Conservation (phyloP, 1,140 invertebrate genomes). For the Reticulitermes speratus region DNA sequence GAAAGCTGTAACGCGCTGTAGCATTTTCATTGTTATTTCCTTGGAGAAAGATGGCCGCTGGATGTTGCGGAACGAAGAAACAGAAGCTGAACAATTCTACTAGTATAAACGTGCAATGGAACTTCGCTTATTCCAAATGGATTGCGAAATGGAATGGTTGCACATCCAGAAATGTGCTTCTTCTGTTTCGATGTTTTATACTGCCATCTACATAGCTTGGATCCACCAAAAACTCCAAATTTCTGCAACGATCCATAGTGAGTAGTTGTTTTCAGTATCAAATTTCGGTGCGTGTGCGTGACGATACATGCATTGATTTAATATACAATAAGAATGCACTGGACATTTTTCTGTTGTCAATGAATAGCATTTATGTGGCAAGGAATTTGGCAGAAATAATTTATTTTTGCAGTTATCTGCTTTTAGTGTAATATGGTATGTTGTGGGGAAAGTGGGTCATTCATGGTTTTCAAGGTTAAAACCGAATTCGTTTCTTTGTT, state of each 20-base stretch:
- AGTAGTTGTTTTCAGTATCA: slow-evolving; percentile 52
- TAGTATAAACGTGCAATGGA: slow-evolving; percentile 53
- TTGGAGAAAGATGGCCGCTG: slow-evolving; percentile 67
- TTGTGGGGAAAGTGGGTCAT: slow-evolving; percentile 23
- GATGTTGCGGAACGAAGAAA: slow-evolving; percentile 86
- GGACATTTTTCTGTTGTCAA: neutral
- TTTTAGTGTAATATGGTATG: neutral
- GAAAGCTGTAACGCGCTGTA: slow-evolving; percentile 17
- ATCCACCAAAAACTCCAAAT: slow-evolving; percentile 82
- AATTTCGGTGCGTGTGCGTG: slow-evolving; percentile 4
- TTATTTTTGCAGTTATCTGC: neutral
- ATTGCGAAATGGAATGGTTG: slow-evolving; percentile 64
- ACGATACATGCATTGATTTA: neutral
- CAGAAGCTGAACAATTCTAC: slow-evolving; percentile 79
- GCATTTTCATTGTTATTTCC: slow-evolving; percentile 37
- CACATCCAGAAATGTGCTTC: slow-evolving; percentile 94
- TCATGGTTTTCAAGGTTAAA: slow-evolving; percentile 18
- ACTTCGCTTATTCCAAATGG: slow-evolving; percentile 56
- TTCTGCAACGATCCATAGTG: slow-evolving; percentile 95
- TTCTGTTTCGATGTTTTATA: slow-evolving; percentile 98
- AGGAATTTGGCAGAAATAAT: neutral
- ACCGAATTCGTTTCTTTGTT: neutral
- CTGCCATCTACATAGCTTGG: slow-evolving; percentile 87
- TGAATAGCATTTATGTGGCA: neutral
- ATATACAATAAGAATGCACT: neutral